Percentiles rank a stretch among this genome's conserved stretches.
phyloP scores from a whole-genome alignment of 1,140 invertebrate genomes.

The Orussus abietinus region DNA sequence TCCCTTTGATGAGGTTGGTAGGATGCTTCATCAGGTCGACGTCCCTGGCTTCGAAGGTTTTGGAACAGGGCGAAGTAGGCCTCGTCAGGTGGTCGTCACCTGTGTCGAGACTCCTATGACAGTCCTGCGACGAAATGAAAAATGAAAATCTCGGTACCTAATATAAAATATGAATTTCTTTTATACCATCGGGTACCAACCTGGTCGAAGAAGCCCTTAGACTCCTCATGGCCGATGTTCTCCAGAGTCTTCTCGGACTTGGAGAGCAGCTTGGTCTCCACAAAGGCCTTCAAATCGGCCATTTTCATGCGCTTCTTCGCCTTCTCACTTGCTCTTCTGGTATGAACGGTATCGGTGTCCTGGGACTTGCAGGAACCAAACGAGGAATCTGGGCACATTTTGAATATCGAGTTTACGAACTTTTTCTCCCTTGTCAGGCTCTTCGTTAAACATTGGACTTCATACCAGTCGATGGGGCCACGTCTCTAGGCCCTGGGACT shows the following conservation, averaged over 20 bases:
- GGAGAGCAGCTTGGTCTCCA: constrained; percentile 85
- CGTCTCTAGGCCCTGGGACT: constrained; percentile 65
- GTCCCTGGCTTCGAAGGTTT: constrained; percentile 54
- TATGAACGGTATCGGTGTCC: constrained; percentile 60
- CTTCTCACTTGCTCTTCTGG: constrained; percentile 73
- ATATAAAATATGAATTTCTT: too few species aligned
- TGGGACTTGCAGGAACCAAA: constrained; percentile 45
- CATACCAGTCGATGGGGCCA: constrained; percentile 56
- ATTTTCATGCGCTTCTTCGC: constrained; percentile 83
- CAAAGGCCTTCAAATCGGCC: constrained; percentile 82
- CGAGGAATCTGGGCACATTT: constrained; percentile 48
- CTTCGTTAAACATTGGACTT: too few species aligned
- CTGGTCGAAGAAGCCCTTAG: constrained; percentile 57
- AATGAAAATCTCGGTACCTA: constrained; percentile 15
- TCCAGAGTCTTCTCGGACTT: constrained; percentile 88
- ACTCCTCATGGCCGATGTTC: constrained; percentile 77
- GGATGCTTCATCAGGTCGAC: constrained; percentile 47
- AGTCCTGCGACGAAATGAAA: constrained; percentile 57
- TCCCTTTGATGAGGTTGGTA: constrained; percentile 83
- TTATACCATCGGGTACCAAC: too few species aligned
- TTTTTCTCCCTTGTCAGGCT: too few species aligned
- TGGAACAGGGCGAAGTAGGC: constrained; percentile 63
- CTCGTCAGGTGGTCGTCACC: constrained; percentile 66
- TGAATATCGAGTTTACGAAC: too few species aligned
- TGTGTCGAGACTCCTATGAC: constrained; percentile 74